Evolutionary conservation across 2,113 vertebrate genomes (phyloP).

Genomic region (Sula dactylatra): DNA sequence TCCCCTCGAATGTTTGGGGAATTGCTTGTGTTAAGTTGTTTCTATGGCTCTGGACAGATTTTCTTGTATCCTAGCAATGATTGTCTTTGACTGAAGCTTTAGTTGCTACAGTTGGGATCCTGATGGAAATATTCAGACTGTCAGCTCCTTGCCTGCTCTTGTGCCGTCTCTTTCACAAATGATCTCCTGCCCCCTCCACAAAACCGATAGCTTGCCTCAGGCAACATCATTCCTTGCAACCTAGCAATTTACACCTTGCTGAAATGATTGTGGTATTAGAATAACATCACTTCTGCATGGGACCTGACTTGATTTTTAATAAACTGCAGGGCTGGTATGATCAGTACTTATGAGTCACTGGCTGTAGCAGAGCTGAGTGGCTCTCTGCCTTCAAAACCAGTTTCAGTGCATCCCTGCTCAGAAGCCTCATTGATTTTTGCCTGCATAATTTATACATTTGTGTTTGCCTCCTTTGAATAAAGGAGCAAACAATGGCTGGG

Average conservation of each 20-base stretch:
- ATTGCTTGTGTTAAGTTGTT: background rate
- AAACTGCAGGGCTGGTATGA: background rate
- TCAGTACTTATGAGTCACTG: accelerated
- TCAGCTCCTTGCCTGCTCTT: background rate
- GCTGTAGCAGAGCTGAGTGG: background rate
- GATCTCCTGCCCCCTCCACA: background rate
- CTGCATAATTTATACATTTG: background rate
- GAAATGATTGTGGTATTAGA: background rate
- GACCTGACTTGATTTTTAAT: constrained; percentile 56
- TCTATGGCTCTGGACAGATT: constrained; percentile 7
- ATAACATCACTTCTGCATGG: background rate
- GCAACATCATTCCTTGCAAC: background rate
- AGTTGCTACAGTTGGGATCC: background rate
- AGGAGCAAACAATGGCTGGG: background rate
- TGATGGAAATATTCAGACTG: background rate
- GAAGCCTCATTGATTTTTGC: constrained; percentile 13
- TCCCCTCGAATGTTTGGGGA: background rate
- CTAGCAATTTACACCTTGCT: constrained; percentile 19
- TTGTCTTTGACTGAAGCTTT: background rate
- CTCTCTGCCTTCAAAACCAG: background rate
- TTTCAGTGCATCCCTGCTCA: background rate
- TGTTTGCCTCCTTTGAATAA: background rate
- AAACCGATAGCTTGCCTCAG: background rate
- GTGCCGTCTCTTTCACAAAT: background rate
- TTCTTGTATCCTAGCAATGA: constrained; percentile 40